Percentiles rank a stretch among this genome's conserved stretches.
Evolutionary conservation across 53 echinoderm and acorn worm species (phyloP).

Genomic region (Echinometra lucunter): DNA sequence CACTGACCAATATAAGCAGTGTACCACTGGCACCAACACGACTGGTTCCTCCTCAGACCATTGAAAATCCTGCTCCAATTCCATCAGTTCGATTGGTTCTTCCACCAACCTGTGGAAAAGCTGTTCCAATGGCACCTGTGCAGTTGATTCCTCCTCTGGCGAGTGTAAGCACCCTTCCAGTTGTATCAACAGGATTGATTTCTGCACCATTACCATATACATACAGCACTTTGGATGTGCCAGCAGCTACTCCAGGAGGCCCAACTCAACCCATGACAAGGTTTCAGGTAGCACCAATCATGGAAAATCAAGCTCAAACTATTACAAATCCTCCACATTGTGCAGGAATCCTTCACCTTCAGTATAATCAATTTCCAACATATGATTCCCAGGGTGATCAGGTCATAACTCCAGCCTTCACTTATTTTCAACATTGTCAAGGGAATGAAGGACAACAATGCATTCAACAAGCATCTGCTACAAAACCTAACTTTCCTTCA

Average conservation of each 20-base stretch:
- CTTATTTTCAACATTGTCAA: neutral
- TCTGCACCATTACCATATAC: neutral
- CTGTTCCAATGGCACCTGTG: neutral
- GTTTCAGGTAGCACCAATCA: slow-evolving; percentile 24
- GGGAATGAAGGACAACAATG: neutral
- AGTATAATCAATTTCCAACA: slow-evolving; percentile 25
- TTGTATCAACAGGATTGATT: neutral
- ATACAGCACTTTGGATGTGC: neutral
- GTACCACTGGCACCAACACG: neutral
- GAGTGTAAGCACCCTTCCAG: neutral
- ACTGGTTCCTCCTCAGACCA: neutral
- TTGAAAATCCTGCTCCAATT: neutral
- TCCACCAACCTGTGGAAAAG: neutral
- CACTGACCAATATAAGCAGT: neutral
- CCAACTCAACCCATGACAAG: neutral
- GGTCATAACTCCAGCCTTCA: neutral
- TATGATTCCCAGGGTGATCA: neutral
- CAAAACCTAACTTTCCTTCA: neutral
- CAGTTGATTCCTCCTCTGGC: neutral
- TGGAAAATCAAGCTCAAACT: neutral
- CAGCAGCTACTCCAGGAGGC: neutral
- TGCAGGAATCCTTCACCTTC: slow-evolving; percentile 39
- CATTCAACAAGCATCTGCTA: slow-evolving; percentile 9
- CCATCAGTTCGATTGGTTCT: neutral
- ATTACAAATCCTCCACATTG: neutral